phyloP scores from a whole-genome alignment of 2,113 vertebrate genomes.

The Morone chrysops region DNA sequence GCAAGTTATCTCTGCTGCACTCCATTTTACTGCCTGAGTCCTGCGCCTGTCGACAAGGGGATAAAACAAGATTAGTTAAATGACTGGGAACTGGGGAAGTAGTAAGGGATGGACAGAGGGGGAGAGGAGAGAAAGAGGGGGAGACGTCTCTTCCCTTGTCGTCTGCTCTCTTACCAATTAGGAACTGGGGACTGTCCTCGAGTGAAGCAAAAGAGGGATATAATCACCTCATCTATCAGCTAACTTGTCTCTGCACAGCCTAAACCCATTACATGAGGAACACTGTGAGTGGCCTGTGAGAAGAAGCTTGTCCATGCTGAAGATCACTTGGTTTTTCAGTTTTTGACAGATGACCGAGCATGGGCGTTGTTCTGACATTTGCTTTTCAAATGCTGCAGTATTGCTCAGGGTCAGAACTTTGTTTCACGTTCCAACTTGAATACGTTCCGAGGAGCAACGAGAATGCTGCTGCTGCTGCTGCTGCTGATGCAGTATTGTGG shows the following conservation, averaged over 20 bases:
- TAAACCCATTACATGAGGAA: conserved; percentile 64
- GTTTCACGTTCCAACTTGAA: background rate
- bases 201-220: conserved; percentile 62
- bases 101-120: conserved; percentile 23
- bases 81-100: conserved; percentile 71
- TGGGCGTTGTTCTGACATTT: background rate
- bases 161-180: conserved; percentile 74
- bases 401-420: background rate
- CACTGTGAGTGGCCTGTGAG: conserved; percentile 29
- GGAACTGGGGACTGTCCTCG: conserved; percentile 66
- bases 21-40: conserved; percentile 69
- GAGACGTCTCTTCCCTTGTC: conserved; percentile 53
- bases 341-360: background rate
- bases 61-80: conserved; percentile 82
- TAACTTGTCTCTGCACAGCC: conserved; percentile 61
- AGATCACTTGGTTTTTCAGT: conserved; percentile 19
- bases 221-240: conserved; percentile 79
- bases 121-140: conserved; percentile 30
- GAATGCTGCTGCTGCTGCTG: background rate
- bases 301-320: conserved; percentile 33
- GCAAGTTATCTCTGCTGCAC: conserved; percentile 75
- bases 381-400: background rate
- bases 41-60: conserved; percentile 71
- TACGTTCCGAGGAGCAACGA: background rate
- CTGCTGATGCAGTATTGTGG: background rate